Evolutionary conservation across 1,140 invertebrate species (phyloP).

Genomic region (Microplitis demolitor): DNA sequence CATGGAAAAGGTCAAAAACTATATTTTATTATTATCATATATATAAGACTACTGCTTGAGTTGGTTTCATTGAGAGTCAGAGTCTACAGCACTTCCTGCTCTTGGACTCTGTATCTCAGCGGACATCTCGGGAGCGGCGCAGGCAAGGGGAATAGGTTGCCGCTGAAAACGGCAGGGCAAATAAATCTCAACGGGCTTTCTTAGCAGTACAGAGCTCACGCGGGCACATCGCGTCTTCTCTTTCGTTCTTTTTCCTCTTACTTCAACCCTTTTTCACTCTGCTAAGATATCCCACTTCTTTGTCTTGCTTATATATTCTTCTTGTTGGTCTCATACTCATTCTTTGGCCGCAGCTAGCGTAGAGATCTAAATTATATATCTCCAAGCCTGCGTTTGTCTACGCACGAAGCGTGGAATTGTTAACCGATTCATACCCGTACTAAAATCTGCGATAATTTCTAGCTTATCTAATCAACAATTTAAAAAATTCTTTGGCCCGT

Average conservation of each 20-base stretch:
- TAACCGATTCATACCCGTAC: neutral
- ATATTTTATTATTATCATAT: slow-evolving; percentile 18
- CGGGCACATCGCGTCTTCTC: slow-evolving; percentile 20
- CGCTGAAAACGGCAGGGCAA: slow-evolving; percentile 44
- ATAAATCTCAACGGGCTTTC: slow-evolving; percentile 51
- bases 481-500: too few relatives aligned
- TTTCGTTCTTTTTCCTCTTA: slow-evolving; percentile 21
- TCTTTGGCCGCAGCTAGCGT: slow-evolving; percentile 35
- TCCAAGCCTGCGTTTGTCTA: slow-evolving; percentile 14
- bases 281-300: neutral
- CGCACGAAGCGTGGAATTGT: neutral
- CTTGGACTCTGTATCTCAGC: slow-evolving; percentile 47
- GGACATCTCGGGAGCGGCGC: slow-evolving; percentile 46
- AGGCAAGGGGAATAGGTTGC: slow-evolving; percentile 33
- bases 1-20: too few relatives aligned
- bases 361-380: slow-evolving; percentile 47
- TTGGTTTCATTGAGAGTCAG: slow-evolving; percentile 56
- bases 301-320: neutral
- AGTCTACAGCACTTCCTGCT: slow-evolving; percentile 53
- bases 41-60: neutral
- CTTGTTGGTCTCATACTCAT: slow-evolving; percentile 1
- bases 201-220: slow-evolving; percentile 26
- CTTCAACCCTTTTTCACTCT: slow-evolving; percentile 15
- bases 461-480: neutral
- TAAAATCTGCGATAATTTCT: neutral